Evolutionary conservation across 2,888 invertebrate genomes (phyloP).

Genomic region (Sclerodermus sp.): DNA sequence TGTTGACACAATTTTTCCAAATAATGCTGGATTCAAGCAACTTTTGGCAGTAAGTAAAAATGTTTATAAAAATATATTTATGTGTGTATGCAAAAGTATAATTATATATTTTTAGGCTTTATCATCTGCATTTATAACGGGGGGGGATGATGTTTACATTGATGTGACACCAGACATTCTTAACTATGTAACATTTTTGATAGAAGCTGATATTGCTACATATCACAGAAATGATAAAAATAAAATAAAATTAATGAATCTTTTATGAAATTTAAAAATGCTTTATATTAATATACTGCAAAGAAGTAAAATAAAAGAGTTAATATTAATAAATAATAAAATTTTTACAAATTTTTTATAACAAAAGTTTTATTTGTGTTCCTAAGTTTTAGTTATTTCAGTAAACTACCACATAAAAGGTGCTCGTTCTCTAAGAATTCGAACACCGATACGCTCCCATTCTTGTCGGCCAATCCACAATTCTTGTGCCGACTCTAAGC

Average conservation of each 20-base stretch:
- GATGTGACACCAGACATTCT: slow-evolving; percentile 24
- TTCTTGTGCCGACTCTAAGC: slow-evolving; percentile 89
- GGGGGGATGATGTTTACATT: slow-evolving; percentile 48
- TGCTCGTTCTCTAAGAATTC: slow-evolving; percentile 84
- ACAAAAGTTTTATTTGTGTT: slow-evolving; percentile 5
- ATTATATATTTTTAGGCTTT: slow-evolving; percentile 31
- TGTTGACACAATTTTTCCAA: slow-evolving; percentile 39
- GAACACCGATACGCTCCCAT: slow-evolving; percentile 84
- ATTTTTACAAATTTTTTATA: slow-evolving; percentile 1
- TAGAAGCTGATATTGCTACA: slow-evolving; percentile 38
- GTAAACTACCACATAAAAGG: slow-evolving; percentile 80
- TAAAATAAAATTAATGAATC: slow-evolving; percentile 40
- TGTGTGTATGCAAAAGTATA: neutral
- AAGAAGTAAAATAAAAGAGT: too few relatives aligned
- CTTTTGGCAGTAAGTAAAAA: slow-evolving; percentile 37
- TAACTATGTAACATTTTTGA: slow-evolving; percentile 34
- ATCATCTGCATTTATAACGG: slow-evolving; percentile 33
- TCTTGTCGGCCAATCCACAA: slow-evolving; percentile 86
- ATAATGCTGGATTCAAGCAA: slow-evolving; percentile 30
- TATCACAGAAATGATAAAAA: slow-evolving; percentile 43
- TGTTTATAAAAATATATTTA: neutral
- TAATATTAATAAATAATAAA: neutral
- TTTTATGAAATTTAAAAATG: slow-evolving; percentile 24
- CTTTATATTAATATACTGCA: slow-evolving; percentile 6
- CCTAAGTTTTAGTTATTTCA: neutral